Evolutionary conservation across 2,888 invertebrate species (phyloP), one percentile per base, ranked within the genome.

Genomic region (Buathra laborator): DNA sequence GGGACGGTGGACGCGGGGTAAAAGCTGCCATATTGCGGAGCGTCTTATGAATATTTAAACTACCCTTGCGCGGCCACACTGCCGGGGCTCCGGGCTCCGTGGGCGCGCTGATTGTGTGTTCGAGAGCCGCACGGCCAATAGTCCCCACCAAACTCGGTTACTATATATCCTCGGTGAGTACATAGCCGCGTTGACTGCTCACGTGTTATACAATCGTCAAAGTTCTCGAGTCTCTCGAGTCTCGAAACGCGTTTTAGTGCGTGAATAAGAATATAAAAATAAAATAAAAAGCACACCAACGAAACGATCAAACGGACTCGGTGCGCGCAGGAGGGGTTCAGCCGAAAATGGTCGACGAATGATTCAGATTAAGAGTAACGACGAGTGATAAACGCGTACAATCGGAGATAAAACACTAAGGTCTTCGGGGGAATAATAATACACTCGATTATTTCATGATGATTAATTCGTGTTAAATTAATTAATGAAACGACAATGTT

Each of bases 41-140:
- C 62, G 75, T 75, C 84, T 89, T 84, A 85, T 86, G 87, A 86
- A 86, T 88, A 86, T 88, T 89, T 87, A 88, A 89, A 86, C 70
- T 67, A 77, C 70, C 75, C 76, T 82, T 48, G 70, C 66, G 62
- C 46, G 24, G 56, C 43, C 75, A 19, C 59, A 68, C 62, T 46
- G 78, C 12, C 48, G 14, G 53, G 19, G 24, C 24, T 37, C 72
- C 46, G 29, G 37, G 43, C 24, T 10, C 68, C 10, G 19, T 56
- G 56, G 24, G 37, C 37, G 37, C 37, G 62, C 70, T 84, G 71
- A 72, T 84, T 72, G 81, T 77, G 67, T 56, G 59, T 48, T 56
- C 74, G 56, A 81, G 81, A 81, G 32, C 32, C 66, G 59, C 59
- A 72, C 59, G 19, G 43, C 59, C 72, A 51, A 74, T 79, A 64